Evolutionary conservation across 2,888 invertebrate species (phyloP), one percentile per base, ranked within the genome.

Genomic region (Elegia similella): DNA sequence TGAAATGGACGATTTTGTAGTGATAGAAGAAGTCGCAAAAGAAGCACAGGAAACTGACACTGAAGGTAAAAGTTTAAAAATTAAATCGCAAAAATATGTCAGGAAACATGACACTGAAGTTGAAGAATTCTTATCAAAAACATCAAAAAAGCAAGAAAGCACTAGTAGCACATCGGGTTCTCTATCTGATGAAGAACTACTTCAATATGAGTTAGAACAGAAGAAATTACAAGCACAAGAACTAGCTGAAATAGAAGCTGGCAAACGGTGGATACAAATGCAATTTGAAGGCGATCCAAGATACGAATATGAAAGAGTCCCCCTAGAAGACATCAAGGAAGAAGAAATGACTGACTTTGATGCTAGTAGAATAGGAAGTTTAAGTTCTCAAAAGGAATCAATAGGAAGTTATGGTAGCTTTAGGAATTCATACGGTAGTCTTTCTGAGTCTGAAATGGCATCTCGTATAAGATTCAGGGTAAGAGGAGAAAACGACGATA

Each of bases 261-360:
- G 96, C 58, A 96, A 96, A 70, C 95, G 96, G 59, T 97, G 97
- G 97, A 95, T 97, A 56, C 97, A 97, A 85, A 96, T 96, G 95
- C 97, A 97, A 67, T 95, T 96, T 76, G 95, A 96, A 82, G 95
- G 95, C 50, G 95, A 95, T 70, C 93, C 95, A 67, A 92, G 94
- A 47, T 95, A 96, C 77, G 97, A 97, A 64, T 95, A 96, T 63
- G 96, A 96, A 72, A 92, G 96, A 60, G 95, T 96, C 13, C 95
- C 97, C 5, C 84, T 98, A 43, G 98, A 98, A 88, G 98, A 98
- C 71, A 98, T 97, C 46, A 97, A 97, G 85, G 97, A 97, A 81
- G 98, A 98, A 83, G 98, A 98, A 86, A 93, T 95, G 74, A 96
- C 96, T 54, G 97, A 97, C 74, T 95, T 97, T 74, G 96, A 97